Percentiles rank a stretch among this genome's conserved stretches.
Evolutionary conservation across 2,888 invertebrate species (phyloP).

Genomic region (Hedychridium roseum): DNA sequence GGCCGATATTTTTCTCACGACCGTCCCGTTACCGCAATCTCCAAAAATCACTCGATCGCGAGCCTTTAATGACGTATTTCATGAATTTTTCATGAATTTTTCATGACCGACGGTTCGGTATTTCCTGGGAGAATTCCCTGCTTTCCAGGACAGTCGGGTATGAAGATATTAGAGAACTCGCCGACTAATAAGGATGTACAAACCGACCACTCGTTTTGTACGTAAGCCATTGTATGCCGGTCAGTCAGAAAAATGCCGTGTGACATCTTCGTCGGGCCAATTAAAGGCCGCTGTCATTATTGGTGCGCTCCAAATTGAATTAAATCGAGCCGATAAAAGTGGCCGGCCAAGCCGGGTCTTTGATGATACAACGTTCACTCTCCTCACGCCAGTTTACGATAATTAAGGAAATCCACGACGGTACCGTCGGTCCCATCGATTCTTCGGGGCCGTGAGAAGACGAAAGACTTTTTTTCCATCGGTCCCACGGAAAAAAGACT

Average conservation of each 20-base stretch:
- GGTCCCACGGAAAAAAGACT: neutral
- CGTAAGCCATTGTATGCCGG: conserved; percentile 16
- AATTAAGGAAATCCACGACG: conserved; percentile 12
- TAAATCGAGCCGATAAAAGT: conserved; percentile 53
- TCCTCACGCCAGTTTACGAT: conserved; percentile 50
- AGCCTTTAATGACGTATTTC: conserved; percentile 49
- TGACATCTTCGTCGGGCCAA: conserved; percentile 51
- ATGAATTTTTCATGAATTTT: conserved; percentile 49
- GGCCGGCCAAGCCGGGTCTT: conserved; percentile 32
- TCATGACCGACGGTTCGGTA: too few relatives aligned
- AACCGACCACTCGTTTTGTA: too few relatives aligned
- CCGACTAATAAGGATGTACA: too few relatives aligned
- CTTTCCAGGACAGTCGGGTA: too few relatives aligned
- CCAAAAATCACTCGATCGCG: conserved; percentile 47
- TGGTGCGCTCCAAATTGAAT: conserved; percentile 56
- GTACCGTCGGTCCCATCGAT: conserved; percentile 1
- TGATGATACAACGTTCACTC: conserved; percentile 38
- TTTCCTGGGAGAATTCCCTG: too few relatives aligned
- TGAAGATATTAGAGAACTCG: too few relatives aligned
- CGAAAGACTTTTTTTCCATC: conserved; percentile 18
- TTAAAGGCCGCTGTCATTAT: conserved; percentile 49
- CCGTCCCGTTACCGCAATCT: conserved; percentile 44
- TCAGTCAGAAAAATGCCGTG: conserved; percentile 37
- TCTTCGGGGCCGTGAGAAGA: too few relatives aligned
- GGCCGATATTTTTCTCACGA: conserved; percentile 54